Evolutionary conservation across 2,797 vertebrate genomes (phyloP).

Genomic region (Otolemur crassicaudatus): DNA sequence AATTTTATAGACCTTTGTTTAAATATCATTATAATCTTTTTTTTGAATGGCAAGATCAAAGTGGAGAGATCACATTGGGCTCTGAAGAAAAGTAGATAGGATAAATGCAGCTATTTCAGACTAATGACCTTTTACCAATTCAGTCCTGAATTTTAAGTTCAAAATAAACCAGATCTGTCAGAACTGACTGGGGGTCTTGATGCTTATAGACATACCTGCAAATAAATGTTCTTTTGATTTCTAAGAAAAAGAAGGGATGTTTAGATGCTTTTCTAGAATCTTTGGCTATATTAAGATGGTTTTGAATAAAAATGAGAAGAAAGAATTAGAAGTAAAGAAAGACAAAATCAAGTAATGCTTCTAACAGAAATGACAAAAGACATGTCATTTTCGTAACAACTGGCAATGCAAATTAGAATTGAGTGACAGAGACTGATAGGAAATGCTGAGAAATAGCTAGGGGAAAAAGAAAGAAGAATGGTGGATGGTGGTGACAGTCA

Average conservation of each 20-base stretch:
- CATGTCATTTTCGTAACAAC: not conserved
- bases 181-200: not conserved
- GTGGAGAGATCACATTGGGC: not conserved
- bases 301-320: constrained; percentile 38
- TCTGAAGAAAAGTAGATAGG: not conserved
- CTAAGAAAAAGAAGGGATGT: not conserved
- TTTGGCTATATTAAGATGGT: not conserved
- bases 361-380: constrained; percentile 18
- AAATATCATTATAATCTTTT: constrained; percentile 52
- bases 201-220: not conserved
- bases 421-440: not conserved
- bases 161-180: constrained; percentile 14
- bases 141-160: constrained; percentile 43
- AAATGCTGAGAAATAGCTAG: not conserved
- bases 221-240: not conserved
- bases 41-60: constrained; percentile 29
- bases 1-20: not conserved
- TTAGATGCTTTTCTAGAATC: not conserved
- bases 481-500: not conserved
- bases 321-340: not conserved
- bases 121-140: constrained; percentile 20
- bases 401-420: not conserved
- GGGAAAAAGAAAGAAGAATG: not conserved
- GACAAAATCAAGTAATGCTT: not conserved
- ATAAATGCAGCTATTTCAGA: not conserved